A percentile compares a stretch with the other conserved stretches of the same genome.
Conservation (phyloP, 1,140 invertebrate genomes). For the Coenobita brevimanus region DNA sequence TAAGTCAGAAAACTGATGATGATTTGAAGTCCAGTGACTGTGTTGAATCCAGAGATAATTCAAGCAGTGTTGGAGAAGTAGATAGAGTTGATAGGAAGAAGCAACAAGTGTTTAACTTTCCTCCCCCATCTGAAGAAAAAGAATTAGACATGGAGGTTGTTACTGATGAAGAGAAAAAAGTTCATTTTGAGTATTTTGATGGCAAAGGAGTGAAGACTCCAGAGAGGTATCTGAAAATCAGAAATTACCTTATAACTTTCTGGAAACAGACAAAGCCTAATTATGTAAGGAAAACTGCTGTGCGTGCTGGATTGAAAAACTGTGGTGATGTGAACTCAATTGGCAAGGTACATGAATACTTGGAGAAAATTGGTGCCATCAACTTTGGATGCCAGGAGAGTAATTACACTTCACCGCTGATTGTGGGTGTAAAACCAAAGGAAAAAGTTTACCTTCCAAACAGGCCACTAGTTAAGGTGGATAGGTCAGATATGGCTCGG, state of each 20-base stretch:
- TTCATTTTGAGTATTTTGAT: constrained; percentile 79
- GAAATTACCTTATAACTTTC: constrained; percentile 78
- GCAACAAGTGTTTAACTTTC: constrained; percentile 71
- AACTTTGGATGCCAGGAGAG: constrained; percentile 80
- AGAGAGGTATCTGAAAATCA: constrained; percentile 78
- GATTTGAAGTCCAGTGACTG: background rate
- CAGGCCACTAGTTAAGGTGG: constrained; percentile 57
- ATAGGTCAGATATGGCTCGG: constrained; percentile 64
- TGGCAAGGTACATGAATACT: constrained; percentile 78
- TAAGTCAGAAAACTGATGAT: background rate
- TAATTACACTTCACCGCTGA: constrained; percentile 59
- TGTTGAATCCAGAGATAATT: constrained; percentile 11
- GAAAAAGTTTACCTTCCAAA: constrained; percentile 36
- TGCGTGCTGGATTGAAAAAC: constrained; percentile 78
- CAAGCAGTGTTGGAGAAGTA: background rate
- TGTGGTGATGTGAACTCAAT: constrained; percentile 81
- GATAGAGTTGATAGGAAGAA: constrained; percentile 43
- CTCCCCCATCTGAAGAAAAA: constrained; percentile 74
- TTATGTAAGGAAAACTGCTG: constrained; percentile 79
- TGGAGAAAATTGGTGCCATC: constrained; percentile 80
- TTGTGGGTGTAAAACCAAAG: constrained; percentile 41
- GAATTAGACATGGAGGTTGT: constrained; percentile 73
- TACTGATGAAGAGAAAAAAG: constrained; percentile 77
- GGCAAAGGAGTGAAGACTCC: constrained; percentile 77
- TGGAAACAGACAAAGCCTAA: constrained; percentile 77